Evolutionary conservation across 2,888 invertebrate genomes (phyloP).

Genomic region (Nycteola revayana): DNA sequence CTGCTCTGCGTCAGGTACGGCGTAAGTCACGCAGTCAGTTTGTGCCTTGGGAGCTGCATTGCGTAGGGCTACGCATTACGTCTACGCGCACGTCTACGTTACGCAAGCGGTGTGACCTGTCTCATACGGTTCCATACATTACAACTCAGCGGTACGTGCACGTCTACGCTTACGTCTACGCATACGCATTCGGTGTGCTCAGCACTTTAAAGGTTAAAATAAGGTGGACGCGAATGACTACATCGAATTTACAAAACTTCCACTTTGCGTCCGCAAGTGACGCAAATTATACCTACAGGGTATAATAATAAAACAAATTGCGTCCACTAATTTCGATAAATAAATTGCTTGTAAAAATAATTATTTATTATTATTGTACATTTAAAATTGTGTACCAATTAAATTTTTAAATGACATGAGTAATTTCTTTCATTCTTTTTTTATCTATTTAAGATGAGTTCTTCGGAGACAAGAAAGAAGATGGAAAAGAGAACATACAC

Average conservation of each 20-base stretch:
- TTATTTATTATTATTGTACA: too few species aligned
- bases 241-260: constrained; percentile 12
- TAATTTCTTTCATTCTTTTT: constrained; percentile 4
- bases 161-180: too few species aligned
- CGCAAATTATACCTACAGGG: background rate
- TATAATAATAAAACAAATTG: constrained; percentile 2
- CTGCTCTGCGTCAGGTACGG: too few species aligned
- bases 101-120: too few species aligned
- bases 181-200: too few species aligned
- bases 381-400: too few species aligned
- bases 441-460: constrained; percentile 7
- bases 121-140: too few species aligned
- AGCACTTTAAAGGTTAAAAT: constrained; percentile 2
- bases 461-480: constrained; percentile 1
- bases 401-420: background rate
- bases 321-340: constrained; percentile 7
- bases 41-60: too few species aligned
- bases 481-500: constrained; percentile 7
- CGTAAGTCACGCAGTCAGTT: too few species aligned
- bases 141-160: too few species aligned
- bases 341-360: background rate
- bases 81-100: too few species aligned
- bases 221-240: constrained; percentile 16
- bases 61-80: too few species aligned
- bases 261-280: constrained; percentile 14